Base-by-base conservation (phyloP, 2,113 vertebrate species). In the Indicator maculatus region DNA sequence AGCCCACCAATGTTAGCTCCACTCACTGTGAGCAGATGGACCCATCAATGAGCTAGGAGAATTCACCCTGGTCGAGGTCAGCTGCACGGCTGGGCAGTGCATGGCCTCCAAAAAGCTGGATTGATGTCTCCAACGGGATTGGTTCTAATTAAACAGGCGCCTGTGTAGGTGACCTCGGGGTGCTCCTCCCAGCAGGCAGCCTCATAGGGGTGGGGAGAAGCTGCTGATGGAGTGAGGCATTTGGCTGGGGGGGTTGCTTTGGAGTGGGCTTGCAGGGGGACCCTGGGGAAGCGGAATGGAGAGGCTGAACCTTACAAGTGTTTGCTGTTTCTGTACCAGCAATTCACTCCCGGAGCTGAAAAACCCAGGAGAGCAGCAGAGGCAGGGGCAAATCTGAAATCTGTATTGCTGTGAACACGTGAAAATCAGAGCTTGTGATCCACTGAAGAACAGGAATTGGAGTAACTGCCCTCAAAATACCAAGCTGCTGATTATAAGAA, bases 11-110 rank as follows among this genome's bases (percentile, higher is more conserved):
- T n/a, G 41, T 36, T 8, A 2, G 41, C 38, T 36, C 36, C 3
- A 0, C 39, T 56, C 2, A 1, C 30, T 4, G 0, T 4, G 30
- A 41, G 30, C 24, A 5, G 31, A 23, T n/a, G 72, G 8, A 28
- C 7, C 56, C 79, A 52, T 63, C 56, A 33, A 0, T 5, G 31
- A 63, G 52, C 65, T 38, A 33, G 64, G 53, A 70, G 67, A 50
- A 58, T n/a, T n/a, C 0, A 0, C 45, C n/a, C 38, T 39, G 89
- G 1, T 28, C 0, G 1, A 36, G 31, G 26, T 66, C 91, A 70
- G 63, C 66, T 38, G 7, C 8, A 44, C 0, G 0, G 8, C 71
- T 44, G 74, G 44, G 64, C 70, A 58, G 36, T 5, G 75, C 6
- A 1, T 41, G 82, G 75, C 71, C 60, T 77, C 56, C 61, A 45